These are phyloP conservation scores for Nemotelus pantherinus DNA, from an alignment of 2,888 invertebrate species.

Conservation along the genomic window DNA sequence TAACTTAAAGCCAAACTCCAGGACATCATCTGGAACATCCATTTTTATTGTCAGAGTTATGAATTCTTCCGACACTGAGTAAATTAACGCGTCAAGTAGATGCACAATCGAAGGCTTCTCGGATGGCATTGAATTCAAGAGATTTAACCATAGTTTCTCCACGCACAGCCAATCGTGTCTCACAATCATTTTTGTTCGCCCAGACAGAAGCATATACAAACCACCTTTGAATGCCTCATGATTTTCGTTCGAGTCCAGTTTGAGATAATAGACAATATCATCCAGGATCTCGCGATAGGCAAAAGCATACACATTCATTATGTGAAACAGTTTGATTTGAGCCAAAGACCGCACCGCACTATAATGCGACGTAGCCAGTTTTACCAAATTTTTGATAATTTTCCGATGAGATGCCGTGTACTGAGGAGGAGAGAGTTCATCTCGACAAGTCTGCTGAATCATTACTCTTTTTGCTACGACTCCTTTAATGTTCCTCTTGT, in stretches of 20 bases:
- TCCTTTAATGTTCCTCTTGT: slow-evolving; percentile 70
- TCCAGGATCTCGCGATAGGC: slow-evolving; percentile 76
- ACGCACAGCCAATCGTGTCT: slow-evolving; percentile 80
- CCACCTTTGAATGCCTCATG: slow-evolving; percentile 83
- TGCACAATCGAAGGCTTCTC: slow-evolving; percentile 84
- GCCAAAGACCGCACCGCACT: slow-evolving; percentile 71
- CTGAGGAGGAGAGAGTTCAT: slow-evolving; percentile 54
- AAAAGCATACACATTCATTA: slow-evolving; percentile 74
- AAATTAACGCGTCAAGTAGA: slow-evolving; percentile 69
- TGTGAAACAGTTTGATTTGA: slow-evolving; percentile 73
- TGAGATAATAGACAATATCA: slow-evolving; percentile 70
- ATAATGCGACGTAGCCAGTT: slow-evolving; percentile 52
- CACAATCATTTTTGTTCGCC: slow-evolving; percentile 46
- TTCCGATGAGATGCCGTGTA: slow-evolving; percentile 71
- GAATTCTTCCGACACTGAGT: slow-evolving; percentile 70
- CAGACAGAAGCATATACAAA: slow-evolving; percentile 70
- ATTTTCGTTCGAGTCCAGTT: slow-evolving; percentile 69
- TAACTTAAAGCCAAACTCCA: slow-evolving; percentile 65
- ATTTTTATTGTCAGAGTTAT: slow-evolving; percentile 72
- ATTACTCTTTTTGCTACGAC: slow-evolving; percentile 72
- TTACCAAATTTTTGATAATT: slow-evolving; percentile 69
- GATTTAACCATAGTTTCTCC: slow-evolving; percentile 78
- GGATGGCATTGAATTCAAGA: slow-evolving; percentile 80
- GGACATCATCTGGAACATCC: slow-evolving; percentile 67
- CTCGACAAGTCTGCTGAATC: slow-evolving; percentile 51